Conservation (phyloP, 1,140 invertebrate species). For the Globodera rostochiensis region DNA sequence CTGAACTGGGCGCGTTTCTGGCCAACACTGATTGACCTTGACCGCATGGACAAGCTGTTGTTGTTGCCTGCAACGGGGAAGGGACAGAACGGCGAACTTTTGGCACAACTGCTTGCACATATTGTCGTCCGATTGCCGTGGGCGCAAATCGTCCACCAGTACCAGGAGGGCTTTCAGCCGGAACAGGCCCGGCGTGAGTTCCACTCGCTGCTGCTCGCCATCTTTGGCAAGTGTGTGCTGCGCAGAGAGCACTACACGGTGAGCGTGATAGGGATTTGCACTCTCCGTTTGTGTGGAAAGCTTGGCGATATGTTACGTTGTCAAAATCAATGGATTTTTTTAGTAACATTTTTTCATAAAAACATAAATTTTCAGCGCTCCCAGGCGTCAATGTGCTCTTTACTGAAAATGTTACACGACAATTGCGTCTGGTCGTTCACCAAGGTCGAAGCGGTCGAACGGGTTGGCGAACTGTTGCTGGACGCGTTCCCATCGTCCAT, state of each 20-base stretch:
- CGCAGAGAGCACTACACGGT: constrained; percentile 43
- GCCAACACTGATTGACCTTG: constrained; percentile 47
- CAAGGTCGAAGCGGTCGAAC: constrained; percentile 45
- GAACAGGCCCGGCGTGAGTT: constrained; percentile 44
- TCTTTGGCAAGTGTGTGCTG: constrained; percentile 36
- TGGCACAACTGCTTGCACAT: constrained; percentile 36
- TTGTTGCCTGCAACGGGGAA: constrained; percentile 21
- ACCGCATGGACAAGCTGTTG: constrained; percentile 35
- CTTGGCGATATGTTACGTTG: not conserved
- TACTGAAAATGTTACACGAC: constrained; percentile 32
- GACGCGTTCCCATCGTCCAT: constrained; percentile 30
- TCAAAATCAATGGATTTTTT: no score
- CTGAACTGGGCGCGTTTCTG: constrained; percentile 51
- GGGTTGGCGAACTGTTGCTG: constrained; percentile 32
- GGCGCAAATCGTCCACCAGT: constrained; percentile 35
- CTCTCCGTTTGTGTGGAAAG: no score
- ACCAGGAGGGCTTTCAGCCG: constrained; percentile 39
- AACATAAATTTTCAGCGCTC: constrained; percentile 34
- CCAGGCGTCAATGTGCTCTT: constrained; percentile 41
- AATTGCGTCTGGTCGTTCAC: constrained; percentile 42
- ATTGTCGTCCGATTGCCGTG: constrained; percentile 45
- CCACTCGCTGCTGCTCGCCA: constrained; percentile 42
- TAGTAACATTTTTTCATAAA: not conserved
- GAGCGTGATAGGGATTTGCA: not conserved
- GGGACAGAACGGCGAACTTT: not conserved